Conservation (phyloP, 2,113 vertebrate species). For the Hippocampus comes region DNA sequence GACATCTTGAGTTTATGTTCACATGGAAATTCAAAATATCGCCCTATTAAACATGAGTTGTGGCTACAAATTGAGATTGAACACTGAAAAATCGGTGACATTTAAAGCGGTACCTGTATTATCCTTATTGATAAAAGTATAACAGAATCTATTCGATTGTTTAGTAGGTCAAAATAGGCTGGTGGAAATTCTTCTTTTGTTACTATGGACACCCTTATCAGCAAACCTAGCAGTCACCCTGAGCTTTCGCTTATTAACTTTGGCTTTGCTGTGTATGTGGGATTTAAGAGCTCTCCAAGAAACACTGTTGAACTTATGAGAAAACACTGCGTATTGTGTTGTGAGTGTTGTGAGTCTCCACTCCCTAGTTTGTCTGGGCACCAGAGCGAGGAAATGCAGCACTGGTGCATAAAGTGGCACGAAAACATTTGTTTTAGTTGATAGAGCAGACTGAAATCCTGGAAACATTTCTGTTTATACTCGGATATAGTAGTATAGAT, state of each 20-base stretch:
- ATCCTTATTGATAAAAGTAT: not conserved
- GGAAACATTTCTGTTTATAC: slow-evolving; percentile 34
- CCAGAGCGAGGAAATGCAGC: slow-evolving; percentile 31
- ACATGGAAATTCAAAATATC: slow-evolving; percentile 1
- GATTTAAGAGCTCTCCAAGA: slow-evolving; percentile 51
- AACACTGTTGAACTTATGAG: slow-evolving; percentile 53
- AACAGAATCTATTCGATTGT: not conserved
- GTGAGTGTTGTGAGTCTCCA: slow-evolving; percentile 17
- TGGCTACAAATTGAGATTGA: not conserved
- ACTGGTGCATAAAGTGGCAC: slow-evolving; percentile 35
- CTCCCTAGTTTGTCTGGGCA: slow-evolving; percentile 39
- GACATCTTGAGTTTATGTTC: not conserved
- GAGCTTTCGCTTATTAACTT: slow-evolving; percentile 50
- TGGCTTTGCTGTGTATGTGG: slow-evolving; percentile 40
- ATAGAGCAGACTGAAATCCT: slow-evolving; percentile 22
- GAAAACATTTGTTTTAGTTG: slow-evolving; percentile 21
- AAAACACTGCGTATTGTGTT: slow-evolving; percentile 50
- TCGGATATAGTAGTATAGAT: slow-evolving; percentile 29
- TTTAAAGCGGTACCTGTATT: too few species aligned
- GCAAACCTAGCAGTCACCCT: slow-evolving; percentile 8
- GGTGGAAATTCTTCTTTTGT: not conserved
- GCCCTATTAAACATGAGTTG: not conserved
- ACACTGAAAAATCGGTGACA: not conserved
- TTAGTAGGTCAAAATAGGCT: not conserved
- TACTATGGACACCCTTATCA: not conserved